A percentile compares a stretch with the other conserved stretches of the same genome.
Conservation (phyloP, 2,113 vertebrate species). For the Microtus oregoni region DNA sequence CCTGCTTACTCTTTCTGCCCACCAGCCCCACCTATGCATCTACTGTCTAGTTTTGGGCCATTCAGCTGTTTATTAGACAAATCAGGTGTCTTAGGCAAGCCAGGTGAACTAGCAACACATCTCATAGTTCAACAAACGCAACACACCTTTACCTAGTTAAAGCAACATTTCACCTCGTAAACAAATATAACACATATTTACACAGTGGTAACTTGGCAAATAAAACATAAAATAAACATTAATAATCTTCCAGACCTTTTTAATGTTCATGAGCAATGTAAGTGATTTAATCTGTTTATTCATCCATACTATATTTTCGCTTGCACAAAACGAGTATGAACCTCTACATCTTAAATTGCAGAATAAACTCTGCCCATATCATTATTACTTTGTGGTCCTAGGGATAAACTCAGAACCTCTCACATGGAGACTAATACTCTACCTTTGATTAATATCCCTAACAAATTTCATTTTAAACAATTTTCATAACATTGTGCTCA, state of each 20-base stretch:
- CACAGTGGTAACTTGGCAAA: not conserved
- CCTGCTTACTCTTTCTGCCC: too few relatives aligned
- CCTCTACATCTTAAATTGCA: not conserved
- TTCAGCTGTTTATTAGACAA: not conserved
- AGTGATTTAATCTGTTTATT: not conserved
- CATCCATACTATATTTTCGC: not conserved
- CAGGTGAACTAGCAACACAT: not conserved
- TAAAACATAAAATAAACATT: not conserved
- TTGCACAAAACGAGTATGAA: not conserved
- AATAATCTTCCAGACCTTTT: not conserved
- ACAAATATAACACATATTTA: not conserved
- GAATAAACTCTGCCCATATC: not conserved
- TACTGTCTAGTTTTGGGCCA: too few relatives aligned
- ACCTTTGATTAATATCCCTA: not conserved
- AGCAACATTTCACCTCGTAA: not conserved
- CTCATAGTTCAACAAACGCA: not conserved
- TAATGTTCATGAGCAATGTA: not conserved
- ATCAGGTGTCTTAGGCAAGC: not conserved
- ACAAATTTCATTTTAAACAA: not conserved
- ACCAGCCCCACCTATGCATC: too few relatives aligned
- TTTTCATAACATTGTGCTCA: not conserved
- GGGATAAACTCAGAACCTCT: not conserved
- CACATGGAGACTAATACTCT: not conserved
- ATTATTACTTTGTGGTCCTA: not conserved
- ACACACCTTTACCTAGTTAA: not conserved